Evolutionary conservation across 37 sponge, comb jelly and placozoan genomes (phyloP).

Genomic region (Agelas oroides): DNA sequence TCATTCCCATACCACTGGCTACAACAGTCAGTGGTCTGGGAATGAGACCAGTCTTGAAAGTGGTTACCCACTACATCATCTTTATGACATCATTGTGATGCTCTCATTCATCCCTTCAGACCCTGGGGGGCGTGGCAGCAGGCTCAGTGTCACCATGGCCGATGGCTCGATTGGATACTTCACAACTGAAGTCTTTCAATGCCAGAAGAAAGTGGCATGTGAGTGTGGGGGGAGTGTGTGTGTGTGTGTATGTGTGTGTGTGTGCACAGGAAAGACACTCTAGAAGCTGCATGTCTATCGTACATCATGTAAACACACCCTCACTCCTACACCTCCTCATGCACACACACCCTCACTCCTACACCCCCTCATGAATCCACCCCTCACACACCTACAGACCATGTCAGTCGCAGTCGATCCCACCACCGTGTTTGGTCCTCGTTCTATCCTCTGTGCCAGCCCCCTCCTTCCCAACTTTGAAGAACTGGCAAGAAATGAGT

Average conservation of each 20-base stretch:
- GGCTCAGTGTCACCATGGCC: slow-evolving; percentile 48
- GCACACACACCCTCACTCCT: too few relatives aligned
- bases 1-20: too few relatives aligned
- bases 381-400: slow-evolving; percentile 22
- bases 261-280: neutral
- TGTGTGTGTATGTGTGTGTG: neutral
- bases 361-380: too few relatives aligned
- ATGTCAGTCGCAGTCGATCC: slow-evolving; percentile 40
- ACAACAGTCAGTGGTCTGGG: too few relatives aligned
- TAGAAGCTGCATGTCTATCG: neutral
- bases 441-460: slow-evolving; percentile 16
- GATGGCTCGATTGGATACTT: slow-evolving; percentile 51
- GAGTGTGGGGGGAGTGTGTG: too few relatives aligned
- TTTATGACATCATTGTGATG: too few relatives aligned
- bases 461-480: slow-evolving; percentile 49
- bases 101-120: neutral
- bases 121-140: neutral
- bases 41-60: too few relatives aligned
- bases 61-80: too few relatives aligned
- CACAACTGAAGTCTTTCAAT: slow-evolving; percentile 50
- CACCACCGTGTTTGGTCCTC: slow-evolving; percentile 51
- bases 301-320: too few relatives aligned
- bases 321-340: too few relatives aligned
- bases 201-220: slow-evolving; percentile 72
- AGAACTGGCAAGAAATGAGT: slow-evolving; percentile 39